Evolutionary conservation across 2,113 vertebrate species (phyloP).

Genomic region (Himantopus leucocephalus): DNA sequence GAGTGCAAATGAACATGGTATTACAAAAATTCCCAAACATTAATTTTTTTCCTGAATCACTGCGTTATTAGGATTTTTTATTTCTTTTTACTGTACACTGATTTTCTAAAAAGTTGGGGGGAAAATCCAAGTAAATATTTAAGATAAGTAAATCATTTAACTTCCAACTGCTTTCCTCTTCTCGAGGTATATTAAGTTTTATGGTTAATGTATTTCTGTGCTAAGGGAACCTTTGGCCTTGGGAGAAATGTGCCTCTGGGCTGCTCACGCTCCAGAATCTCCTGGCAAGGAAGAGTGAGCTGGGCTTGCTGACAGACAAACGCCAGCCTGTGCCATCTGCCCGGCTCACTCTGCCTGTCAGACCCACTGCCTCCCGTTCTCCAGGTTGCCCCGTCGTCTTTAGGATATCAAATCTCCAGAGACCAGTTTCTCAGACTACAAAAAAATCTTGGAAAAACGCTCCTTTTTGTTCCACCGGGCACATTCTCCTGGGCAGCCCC

Average conservation of each 20-base stretch:
- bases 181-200: background rate
- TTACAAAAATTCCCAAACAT: background rate
- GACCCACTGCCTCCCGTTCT: background rate
- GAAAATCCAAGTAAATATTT: background rate
- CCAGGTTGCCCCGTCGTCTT: background rate
- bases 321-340: background rate
- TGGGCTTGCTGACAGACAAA: background rate
- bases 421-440: background rate
- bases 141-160: background rate
- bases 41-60: background rate
- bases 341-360: background rate
- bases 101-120: background rate
- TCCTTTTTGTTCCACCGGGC: fast-evolving
- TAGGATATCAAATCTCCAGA: background rate
- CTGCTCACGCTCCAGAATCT: background rate
- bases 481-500: background rate
- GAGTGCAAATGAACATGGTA: background rate
- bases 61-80: background rate
- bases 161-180: background rate
- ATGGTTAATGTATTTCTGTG: background rate
- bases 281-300: background rate
- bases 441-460: background rate
- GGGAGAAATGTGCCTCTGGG: background rate
- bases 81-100: background rate
- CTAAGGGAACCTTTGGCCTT: background rate